Base-by-base conservation (phyloP, 2,797 vertebrate species). In the Syngnathus acus region DNA sequence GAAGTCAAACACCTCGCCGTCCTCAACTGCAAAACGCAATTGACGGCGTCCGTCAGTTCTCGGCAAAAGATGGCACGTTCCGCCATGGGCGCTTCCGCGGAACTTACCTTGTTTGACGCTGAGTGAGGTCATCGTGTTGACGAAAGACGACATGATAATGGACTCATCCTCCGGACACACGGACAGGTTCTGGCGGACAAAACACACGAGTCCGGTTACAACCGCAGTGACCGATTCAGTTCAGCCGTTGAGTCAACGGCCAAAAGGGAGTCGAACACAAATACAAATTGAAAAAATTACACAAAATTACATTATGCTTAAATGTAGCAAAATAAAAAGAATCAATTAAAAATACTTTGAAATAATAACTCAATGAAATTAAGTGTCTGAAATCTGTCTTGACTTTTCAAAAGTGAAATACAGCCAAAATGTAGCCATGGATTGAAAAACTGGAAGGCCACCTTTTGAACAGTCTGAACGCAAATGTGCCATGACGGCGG, bases 141-240 rank as follows among this genome's bases (percentile, higher is more conserved):
- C 96, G 71, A 99, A 99, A 64, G 97, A 99, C n/a, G 96, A 98
- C 97, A 99, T 99, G 80, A 99, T 99, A 77, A 99, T 98, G 0
- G 96, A 99, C 81, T 98, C 96, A 78, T 99, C 97, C 84, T 99
- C 97, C 59, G 96, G 96, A 86, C 96, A 99, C 64, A 99, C 96
- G 1, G 96, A 98, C 82, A 99, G 93, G 90, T 99, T 99, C 97
- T 99, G 47, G 65, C 1, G 59, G 42, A 42, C 0, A 64, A 5
- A 57, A 32, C 45, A 38, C 23, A 32, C 1, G 13, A 7, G 6
- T 17, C 26, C 14, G 9, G 7, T 58, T 58, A 32, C 23, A 55
- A 55, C 32, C 23, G 45, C 16, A 6, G 14, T 47, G 5, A 14
- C 13, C 16, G 45, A 47, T 17, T 13, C 5, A 14, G 13, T 17